Percentiles rank a stretch among this genome's conserved stretches.
phyloP scores from a whole-genome alignment of 2,797 vertebrate genomes.

The Pagetopsis macropterus region DNA sequence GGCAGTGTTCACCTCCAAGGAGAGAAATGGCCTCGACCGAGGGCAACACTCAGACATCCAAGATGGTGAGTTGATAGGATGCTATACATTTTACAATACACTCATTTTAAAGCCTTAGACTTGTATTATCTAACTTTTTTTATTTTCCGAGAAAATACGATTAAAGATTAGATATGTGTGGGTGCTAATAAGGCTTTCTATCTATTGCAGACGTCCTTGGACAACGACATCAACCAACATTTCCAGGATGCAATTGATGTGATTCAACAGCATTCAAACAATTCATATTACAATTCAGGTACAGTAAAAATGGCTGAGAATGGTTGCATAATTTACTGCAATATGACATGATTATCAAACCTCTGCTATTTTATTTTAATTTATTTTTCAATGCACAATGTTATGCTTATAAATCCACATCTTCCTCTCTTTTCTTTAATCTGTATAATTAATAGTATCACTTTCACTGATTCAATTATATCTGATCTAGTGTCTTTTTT shows the following conservation, averaged over 20 bases:
- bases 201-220: conserved; percentile 80
- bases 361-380: not conserved
- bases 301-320: conserved; percentile 15
- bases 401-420: not conserved
- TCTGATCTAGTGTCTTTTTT: not conserved
- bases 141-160: not conserved
- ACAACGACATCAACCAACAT: conserved; percentile 90
- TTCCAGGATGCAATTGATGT: conserved; percentile 97
- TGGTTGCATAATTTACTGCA: not conserved
- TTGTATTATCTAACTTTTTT: not conserved
- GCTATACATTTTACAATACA: not conserved
- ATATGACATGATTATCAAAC: not conserved
- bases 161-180: not conserved
- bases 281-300: conserved; percentile 86
- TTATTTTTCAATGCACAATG: not conserved
- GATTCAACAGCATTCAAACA: conserved; percentile 88
- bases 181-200: not conserved
- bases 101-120: not conserved
- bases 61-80: conserved; percentile 87
- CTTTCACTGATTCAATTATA: too few species aligned
- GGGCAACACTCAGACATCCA: conserved; percentile 61
- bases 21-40: conserved; percentile 56
- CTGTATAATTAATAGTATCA: not conserved
- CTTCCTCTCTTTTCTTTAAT: not conserved
- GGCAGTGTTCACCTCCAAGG: conserved; percentile 7